Base-by-base conservation (phyloP, 2,888 invertebrate species). In the Xylota segnis region DNA sequence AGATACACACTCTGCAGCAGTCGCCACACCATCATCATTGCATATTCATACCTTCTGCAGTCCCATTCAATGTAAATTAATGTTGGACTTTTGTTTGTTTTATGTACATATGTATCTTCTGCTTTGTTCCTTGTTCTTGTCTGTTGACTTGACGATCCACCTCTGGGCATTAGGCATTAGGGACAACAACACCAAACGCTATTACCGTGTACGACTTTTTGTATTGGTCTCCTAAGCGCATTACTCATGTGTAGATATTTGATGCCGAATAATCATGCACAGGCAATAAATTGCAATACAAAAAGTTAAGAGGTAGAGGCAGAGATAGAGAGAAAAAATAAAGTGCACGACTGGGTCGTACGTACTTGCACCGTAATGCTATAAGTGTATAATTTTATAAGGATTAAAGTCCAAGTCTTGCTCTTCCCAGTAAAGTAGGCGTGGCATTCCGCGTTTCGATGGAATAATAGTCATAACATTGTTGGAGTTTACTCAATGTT, bases 51-150 rank as follows among this genome's bases (percentile, higher is more conserved):
- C 58, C 34, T 16, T 5, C 34, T 23, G 52, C 52, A 27, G 68
- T 70, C 16, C 65, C 68, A 79, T 74, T 79, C 79, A 75, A 79
- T 84, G 84, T 65, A 74, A 78, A 74, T 83, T 72, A 74, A 74
- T 68, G 59, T 54, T 43, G n/a, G 40, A 45, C 32, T 56, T 18
- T 72, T 68, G 65, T 59, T 52, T 45, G 59, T 59, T 47, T 23
- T 37, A 54, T 23, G 3, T 23, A 23, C 23, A 23, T 23, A 23
- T 29, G 12, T 27, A 6, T 59, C 32, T 32, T 16, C 45, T 63
- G 29, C 18, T 37, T 66, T 61, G 45, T 54, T 71, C 50, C 59
- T 5, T 32, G 3, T 68, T 72, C 47, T 40, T 16, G 43, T 47
- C 56, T 58, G 58, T 77, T 50, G 45, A 54, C 75, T 56, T 68